Evolutionary conservation across 2,888 invertebrate genomes (phyloP), one percentile per base, ranked within the genome.

Genomic region (Spilarctia lutea): DNA sequence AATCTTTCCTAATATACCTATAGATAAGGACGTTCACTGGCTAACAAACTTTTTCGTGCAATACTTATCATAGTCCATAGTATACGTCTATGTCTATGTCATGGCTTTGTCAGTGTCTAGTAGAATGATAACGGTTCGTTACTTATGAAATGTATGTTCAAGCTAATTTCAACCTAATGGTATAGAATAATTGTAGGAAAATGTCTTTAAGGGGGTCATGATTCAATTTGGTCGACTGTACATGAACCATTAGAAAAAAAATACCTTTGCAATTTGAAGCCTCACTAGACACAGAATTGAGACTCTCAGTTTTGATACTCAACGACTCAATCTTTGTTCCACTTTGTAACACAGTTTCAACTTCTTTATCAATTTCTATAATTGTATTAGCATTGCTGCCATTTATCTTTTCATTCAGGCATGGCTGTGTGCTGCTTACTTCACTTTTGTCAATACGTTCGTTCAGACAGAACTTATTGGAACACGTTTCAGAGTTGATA

Each of bases 311-410:
- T 42, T 95, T 92, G 75, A 95, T 94, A 81, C 93, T 96, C 76
- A 96, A 84, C 0, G 95, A 94, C 80, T 96, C 96, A 18, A 96
- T 95, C 72, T 94, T 94, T 6, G 95, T 95, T 27, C 96, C 96
- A 80, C 96, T 95, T 81, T 96, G 95, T 71, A 96, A 76, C 0
- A 96, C 96, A 0, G 93, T 95, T 82, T 96, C 96, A 0, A 96
- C 94, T 85, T 96, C 96, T 76, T 95, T 96, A 76, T 96, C 96
- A 79, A 96, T 96, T 80, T 96, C 96, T 72, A 94, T 88, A 56
- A 91, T 89, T 42, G 95, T 94, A 33, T 78, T 91, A 48, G 76
- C 68, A 71, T 91, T 89, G 1, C 83, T 78, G n/a, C 87, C 85
- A 73, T 88, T 89, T 10, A 71, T 81, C 82, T 93, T 95, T 1